phyloP scores from a whole-genome alignment of 2,797 vertebrate genomes.

The Toxotes lorentzi region DNA sequence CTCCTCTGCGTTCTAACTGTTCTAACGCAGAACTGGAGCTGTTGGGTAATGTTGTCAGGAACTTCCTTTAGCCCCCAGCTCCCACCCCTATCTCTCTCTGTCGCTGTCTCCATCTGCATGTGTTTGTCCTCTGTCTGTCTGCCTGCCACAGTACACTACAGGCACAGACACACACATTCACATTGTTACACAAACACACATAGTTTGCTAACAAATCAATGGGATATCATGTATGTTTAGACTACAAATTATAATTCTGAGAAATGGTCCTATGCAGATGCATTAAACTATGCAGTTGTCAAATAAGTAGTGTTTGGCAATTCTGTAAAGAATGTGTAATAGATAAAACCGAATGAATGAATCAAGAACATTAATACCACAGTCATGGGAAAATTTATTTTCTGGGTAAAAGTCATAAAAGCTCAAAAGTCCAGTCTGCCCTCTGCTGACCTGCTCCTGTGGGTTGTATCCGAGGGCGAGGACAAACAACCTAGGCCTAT shows the following conservation, averaged over 20 bases:
- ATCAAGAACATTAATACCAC: not conserved
- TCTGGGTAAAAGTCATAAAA: not conserved
- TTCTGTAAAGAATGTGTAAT: not conserved
- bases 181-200: constrained; percentile 23
- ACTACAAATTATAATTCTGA: constrained; percentile 10
- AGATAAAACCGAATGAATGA: not conserved
- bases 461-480: no score
- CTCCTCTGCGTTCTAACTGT: constrained; percentile 46
- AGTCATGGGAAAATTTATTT: not conserved
- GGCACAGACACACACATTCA: not conserved
- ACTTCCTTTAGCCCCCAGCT: constrained; percentile 22
- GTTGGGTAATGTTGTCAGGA: constrained; percentile 63
- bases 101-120: not conserved
- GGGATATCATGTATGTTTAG: constrained; percentile 24
- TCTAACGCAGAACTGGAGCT: constrained; percentile 31
- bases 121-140: constrained; percentile 30
- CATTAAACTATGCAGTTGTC: not conserved
- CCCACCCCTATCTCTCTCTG: not conserved
- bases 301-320: not conserved
- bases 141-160: constrained; percentile 12
- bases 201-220: constrained; percentile 23
- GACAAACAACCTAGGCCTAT: no score
- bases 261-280: not conserved
- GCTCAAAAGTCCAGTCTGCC: not conserved
- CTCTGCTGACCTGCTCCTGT: no score